Conservation (phyloP, 2,113 vertebrate genomes). For the Nycticorax nycticorax region DNA sequence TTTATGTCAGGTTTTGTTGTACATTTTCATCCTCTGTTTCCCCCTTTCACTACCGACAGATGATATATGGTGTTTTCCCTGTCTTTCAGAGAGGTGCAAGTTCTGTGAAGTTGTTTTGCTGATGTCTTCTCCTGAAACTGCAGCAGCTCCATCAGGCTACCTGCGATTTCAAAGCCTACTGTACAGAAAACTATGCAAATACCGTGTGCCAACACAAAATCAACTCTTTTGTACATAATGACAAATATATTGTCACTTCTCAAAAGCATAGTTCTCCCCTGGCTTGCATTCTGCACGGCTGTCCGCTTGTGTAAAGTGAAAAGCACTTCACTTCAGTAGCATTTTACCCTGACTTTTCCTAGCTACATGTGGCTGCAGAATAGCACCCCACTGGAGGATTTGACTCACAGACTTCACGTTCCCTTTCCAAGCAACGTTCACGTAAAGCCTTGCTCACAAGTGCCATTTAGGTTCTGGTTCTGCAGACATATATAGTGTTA, state of each 20-base stretch:
- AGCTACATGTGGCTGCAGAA: neutral
- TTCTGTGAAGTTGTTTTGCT: neutral
- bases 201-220: neutral
- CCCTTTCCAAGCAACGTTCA: neutral
- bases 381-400: neutral
- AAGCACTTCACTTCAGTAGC: neutral
- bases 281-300: neutral
- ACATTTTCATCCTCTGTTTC: neutral
- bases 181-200: neutral
- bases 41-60: neutral
- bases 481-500: neutral
- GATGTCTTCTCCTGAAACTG: neutral
- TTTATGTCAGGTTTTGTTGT: neutral
- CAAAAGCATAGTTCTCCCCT: neutral
- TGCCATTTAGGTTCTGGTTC: neutral
- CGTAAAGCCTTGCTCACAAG: neutral
- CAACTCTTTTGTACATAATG: neutral
- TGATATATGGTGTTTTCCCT: neutral
- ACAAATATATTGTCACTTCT: neutral
- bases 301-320: neutral
- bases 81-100: neutral
- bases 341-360: neutral
- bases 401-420: neutral
- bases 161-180: neutral
- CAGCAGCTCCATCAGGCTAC: neutral